Conservation (phyloP, 2,113 vertebrate species). For the Microcebus tavaratra region DNA sequence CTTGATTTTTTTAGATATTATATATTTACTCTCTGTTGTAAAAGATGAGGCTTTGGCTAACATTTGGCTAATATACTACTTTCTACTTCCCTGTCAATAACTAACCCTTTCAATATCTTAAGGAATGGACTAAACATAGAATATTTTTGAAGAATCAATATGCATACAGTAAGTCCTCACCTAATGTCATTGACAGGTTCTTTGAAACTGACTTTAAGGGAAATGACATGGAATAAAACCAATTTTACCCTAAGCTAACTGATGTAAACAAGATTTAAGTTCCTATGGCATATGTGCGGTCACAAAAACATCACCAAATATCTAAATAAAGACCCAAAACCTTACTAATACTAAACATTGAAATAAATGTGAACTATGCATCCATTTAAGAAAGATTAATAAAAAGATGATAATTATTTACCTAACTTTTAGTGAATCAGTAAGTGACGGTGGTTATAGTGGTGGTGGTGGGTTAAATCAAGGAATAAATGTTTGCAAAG, state of each 20-base stretch:
- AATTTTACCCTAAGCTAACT: not conserved
- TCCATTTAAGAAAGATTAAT: not conserved
- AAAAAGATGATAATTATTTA: not conserved
- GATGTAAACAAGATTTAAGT: not conserved
- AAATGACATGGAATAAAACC: not conserved
- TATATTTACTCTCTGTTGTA: not conserved
- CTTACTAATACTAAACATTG: not conserved
- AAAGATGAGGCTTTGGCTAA: not conserved
- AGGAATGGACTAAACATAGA: not conserved
- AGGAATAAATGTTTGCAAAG: not conserved
- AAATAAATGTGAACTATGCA: not conserved
- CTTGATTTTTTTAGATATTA: not conserved
- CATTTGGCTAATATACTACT: not conserved
- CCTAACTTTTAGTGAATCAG: not conserved
- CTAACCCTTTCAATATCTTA: slow-evolving; percentile 25
- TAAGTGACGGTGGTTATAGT: not conserved
- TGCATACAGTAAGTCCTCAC: not conserved
- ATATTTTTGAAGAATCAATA: not conserved
- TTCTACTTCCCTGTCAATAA: not conserved
- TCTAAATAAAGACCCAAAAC: not conserved
- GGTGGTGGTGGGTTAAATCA: not conserved
- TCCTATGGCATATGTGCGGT: not conserved
- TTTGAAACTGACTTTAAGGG: not conserved
- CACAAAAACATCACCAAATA: not conserved
- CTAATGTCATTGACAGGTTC: not conserved